phyloP scores from a whole-genome alignment of 2,797 vertebrate species.

The Hipposideros larvatus region DNA sequence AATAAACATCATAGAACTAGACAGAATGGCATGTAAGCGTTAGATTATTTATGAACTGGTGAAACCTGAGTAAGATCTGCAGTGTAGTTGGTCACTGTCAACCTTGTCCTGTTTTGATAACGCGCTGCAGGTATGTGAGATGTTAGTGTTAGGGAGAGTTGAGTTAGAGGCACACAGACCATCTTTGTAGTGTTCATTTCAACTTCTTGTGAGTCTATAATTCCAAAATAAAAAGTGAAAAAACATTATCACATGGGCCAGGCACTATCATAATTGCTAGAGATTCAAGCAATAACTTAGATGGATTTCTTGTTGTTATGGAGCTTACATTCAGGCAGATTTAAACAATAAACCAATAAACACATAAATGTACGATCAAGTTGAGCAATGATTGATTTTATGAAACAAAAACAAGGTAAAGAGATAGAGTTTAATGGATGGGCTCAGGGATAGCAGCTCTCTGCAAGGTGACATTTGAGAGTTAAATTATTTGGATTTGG shows the following conservation, averaged over 20 bases:
- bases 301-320: background rate
- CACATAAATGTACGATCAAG: background rate
- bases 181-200: background rate
- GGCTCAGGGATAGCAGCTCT: too few species aligned
- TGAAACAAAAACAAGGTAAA: background rate
- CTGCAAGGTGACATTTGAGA: background rate
- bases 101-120: background rate
- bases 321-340: background rate
- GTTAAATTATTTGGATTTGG: background rate
- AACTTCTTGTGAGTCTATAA: background rate
- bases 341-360: background rate
- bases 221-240: background rate
- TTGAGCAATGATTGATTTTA: background rate
- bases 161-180: background rate
- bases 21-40: background rate
- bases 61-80: background rate
- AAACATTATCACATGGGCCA: background rate
- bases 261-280: background rate
- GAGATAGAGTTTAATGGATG: background rate
- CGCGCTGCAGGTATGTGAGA: background rate
- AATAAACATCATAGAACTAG: background rate
- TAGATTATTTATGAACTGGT: background rate
- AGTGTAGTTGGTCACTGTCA: background rate
- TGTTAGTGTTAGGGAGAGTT: background rate
- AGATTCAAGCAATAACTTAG: background rate